These are phyloP conservation scores for Norana najaformis DNA, from an alignment of 2,888 invertebrate species.

Conservation along the genomic window DNA sequence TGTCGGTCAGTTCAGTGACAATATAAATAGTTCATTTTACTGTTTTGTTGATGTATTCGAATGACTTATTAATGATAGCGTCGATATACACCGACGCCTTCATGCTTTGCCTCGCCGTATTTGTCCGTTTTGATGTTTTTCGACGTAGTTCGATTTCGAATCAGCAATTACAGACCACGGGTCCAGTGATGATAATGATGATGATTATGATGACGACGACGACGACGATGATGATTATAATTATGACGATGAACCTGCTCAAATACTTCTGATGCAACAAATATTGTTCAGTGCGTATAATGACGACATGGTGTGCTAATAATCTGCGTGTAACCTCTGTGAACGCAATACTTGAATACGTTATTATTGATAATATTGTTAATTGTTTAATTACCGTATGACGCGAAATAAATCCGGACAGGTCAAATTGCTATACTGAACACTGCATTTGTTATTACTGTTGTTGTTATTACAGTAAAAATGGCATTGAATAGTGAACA, in stretches of 20 bases:
- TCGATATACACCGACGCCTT: neutral
- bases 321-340: neutral
- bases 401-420: neutral
- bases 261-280: constrained; percentile 2
- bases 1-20: neutral
- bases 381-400: neutral
- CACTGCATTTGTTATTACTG: neutral
- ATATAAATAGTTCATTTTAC: neutral
- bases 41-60: neutral
- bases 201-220: neutral
- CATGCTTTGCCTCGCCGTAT: neutral
- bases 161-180: neutral
- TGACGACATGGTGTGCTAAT: neutral
- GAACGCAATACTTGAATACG: neutral
- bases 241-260: neutral
- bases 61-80: neutral
- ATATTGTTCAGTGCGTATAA: constrained; percentile 13
- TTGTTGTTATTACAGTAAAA: neutral
- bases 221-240: neutral
- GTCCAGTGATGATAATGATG: neutral
- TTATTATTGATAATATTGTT: neutral
- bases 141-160: neutral
- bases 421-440: neutral
- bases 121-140: neutral
- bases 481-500: neutral